Evolutionary conservation across 1,140 invertebrate genomes (phyloP).

Genomic region (Panagrolaimus sp.): DNA sequence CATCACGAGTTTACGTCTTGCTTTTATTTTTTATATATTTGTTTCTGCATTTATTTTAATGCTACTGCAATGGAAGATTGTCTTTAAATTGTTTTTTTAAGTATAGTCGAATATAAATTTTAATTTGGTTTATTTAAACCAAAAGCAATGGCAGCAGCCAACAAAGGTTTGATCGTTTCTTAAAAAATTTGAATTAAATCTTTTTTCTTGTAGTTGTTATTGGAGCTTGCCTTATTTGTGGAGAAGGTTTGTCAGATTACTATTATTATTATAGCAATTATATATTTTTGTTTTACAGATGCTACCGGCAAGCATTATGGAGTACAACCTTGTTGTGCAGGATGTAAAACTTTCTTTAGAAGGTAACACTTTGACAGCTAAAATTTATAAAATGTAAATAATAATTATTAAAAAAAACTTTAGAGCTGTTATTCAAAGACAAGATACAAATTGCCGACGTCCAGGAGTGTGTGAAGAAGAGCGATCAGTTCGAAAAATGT

Average conservation of each 20-base stretch:
- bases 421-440: conserved; percentile 58
- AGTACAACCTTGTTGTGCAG: conserved; percentile 70
- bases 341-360: conserved; percentile 69
- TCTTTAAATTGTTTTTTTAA: too few relatives aligned
- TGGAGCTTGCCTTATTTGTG: conserved; percentile 78
- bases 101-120: too few relatives aligned
- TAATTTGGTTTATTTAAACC: too few relatives aligned
- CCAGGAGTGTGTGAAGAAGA: conserved; percentile 81
- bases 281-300: not conserved
- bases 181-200: not conserved
- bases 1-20: too few relatives aligned
- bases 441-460: conserved; percentile 47
- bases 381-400: conserved; percentile 87
- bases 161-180: not conserved
- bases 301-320: conserved; percentile 90
- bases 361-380: conserved; percentile 35
- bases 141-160: too few relatives aligned
- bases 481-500: conserved; percentile 71
- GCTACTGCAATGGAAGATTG: too few relatives aligned
- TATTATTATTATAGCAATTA: not conserved
- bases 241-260: conserved; percentile 76
- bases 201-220: conserved; percentile 27
- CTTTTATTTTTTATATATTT: too few relatives aligned
- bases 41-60: too few relatives aligned
- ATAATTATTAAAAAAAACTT: conserved; percentile 73